Conservation (phyloP, 2,113 vertebrate species). For the Sterrhoptilus dennistouni region DNA sequence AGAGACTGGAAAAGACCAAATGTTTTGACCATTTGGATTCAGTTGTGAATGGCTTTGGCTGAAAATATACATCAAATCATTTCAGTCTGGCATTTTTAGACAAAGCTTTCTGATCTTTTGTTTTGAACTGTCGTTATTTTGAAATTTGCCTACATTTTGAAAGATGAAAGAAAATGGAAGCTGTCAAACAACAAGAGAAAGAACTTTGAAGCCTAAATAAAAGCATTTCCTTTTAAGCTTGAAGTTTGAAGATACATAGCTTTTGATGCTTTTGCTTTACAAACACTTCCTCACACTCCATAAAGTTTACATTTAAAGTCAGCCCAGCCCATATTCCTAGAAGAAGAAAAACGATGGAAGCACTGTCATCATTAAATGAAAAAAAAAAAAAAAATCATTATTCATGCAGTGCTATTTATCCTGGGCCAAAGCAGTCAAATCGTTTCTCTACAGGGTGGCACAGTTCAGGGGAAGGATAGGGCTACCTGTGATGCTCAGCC, state of each 20-base stretch:
- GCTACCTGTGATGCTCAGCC: neutral
- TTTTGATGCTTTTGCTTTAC: conserved; percentile 60
- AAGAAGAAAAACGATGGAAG: neutral
- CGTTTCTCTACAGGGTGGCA: neutral
- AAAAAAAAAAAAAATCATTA: conserved; percentile 10
- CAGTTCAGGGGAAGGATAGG: neutral
- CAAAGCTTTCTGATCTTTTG: conserved; percentile 53
- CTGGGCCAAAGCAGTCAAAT: neutral
- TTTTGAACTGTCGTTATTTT: conserved; percentile 3
- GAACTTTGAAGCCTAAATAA: conserved; percentile 59
- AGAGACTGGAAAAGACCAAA: neutral
- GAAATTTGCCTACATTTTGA: conserved; percentile 22
- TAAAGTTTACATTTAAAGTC: conserved; percentile 11
- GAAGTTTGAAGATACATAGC: conserved; percentile 23
- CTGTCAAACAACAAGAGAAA: conserved; percentile 32
- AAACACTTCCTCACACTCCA: neutral
- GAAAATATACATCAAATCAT: conserved; percentile 1
- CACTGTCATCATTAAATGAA: neutral
- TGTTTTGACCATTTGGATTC: neutral
- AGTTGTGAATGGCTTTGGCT: neutral
- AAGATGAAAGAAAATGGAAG: conserved; percentile 54
- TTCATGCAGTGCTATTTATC: neutral
- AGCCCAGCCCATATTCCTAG: neutral
- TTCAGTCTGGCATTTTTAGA: conserved; percentile 12
- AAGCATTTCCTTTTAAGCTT: conserved; percentile 37